Percentiles rank a stretch among this genome's conserved stretches.
These are phyloP conservation scores for Promerops cafer DNA, from an alignment of 2,113 vertebrate genomes.

Conservation along the genomic window DNA sequence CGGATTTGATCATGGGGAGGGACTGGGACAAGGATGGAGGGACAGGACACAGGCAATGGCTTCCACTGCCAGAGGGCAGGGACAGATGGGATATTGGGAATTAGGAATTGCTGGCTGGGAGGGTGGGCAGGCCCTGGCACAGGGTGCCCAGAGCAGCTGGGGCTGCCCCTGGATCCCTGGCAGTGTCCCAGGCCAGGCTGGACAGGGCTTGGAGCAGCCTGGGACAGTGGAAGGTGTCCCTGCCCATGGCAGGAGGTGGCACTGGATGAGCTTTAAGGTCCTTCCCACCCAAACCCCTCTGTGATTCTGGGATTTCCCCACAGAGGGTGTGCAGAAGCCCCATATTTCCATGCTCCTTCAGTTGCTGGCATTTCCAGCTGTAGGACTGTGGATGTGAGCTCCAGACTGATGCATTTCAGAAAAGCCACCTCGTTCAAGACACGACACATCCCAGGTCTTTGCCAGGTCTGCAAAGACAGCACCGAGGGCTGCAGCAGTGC, in stretches of 20 bases:
- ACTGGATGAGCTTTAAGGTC: accelerated
- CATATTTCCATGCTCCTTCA: accelerated
- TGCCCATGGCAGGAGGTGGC: not conserved
- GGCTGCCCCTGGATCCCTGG: not conserved
- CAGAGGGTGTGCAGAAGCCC: accelerated
- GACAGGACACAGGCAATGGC: not conserved
- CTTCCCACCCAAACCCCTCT: not conserved
- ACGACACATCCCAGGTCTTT: accelerated
- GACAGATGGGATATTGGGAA: accelerated
- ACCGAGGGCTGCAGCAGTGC: accelerated
- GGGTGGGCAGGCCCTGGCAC: not conserved
- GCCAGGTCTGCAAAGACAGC: not conserved
- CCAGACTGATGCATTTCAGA: not conserved
- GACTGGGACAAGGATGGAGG: not conserved
- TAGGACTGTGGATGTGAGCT: not conserved
- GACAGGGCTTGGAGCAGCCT: accelerated
- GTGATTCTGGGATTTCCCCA: not conserved
- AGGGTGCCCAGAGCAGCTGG: not conserved
- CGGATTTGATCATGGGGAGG: accelerated
- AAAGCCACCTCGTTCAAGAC: not conserved
- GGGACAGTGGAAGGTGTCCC: not conserved
- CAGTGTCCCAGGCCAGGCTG: not conserved
- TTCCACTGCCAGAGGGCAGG: not conserved
- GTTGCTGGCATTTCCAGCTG: not conserved
- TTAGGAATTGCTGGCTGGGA: not conserved